phyloP scores from a whole-genome alignment of 1,140 invertebrate species.

The Caligus rogercresseyi region DNA sequence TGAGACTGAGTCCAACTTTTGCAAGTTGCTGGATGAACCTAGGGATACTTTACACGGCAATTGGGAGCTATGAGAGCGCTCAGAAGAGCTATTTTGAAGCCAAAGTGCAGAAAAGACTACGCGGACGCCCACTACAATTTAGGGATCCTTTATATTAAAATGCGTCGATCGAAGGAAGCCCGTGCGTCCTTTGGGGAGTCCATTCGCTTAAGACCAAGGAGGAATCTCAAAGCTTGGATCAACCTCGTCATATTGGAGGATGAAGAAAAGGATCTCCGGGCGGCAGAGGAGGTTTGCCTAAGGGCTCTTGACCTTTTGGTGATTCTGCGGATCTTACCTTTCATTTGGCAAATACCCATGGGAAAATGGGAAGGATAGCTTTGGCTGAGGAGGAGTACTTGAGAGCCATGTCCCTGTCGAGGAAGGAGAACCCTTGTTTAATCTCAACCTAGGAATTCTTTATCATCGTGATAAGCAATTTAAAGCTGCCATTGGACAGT shows the following conservation, averaged over 20 bases:
- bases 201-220: slow-evolving; percentile 50
- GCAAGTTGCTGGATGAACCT: slow-evolving; percentile 95
- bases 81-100: slow-evolving; percentile 60
- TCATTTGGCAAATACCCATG: slow-evolving; percentile 61
- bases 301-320: slow-evolving; percentile 22
- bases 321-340: slow-evolving; percentile 49
- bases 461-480: slow-evolving; percentile 81
- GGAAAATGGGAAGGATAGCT: slow-evolving; percentile 53
- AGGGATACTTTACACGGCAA: slow-evolving; percentile 64
- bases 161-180: slow-evolving; percentile 39
- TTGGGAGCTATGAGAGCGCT: slow-evolving; percentile 49
- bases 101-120: slow-evolving; percentile 50
- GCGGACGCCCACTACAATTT: slow-evolving; percentile 87
- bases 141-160: slow-evolving; percentile 62
- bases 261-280: slow-evolving; percentile 40
- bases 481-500: slow-evolving; percentile 49
- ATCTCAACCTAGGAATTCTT: slow-evolving; percentile 51
- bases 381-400: slow-evolving; percentile 64
- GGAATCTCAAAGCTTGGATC: slow-evolving; percentile 70
- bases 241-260: slow-evolving; percentile 75
- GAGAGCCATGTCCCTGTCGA: slow-evolving; percentile 44
- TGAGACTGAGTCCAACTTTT: slow-evolving; percentile 54
- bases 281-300: slow-evolving; percentile 22
- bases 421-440: slow-evolving; percentile 31
- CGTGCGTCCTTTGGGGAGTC: slow-evolving; percentile 57